These are phyloP conservation scores for Taenioides sp. DNA, from an alignment of 2,797 vertebrate genomes.

Conservation along the genomic window DNA sequence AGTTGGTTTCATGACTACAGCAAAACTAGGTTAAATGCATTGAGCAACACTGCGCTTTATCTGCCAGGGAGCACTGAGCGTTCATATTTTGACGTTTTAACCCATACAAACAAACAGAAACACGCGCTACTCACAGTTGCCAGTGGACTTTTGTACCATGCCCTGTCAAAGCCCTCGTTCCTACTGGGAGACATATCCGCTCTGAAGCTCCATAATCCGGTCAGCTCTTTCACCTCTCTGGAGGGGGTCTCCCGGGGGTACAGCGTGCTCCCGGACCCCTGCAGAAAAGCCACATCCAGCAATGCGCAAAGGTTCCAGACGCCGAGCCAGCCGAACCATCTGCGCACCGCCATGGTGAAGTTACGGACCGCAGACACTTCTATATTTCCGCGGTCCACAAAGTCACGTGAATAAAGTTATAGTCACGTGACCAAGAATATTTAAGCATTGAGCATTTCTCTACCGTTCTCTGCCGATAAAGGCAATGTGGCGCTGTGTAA, in stretches of 20 bases:
- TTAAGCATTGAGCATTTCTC: too few species aligned
- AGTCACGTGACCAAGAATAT: background rate
- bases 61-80: background rate
- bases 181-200: constrained; percentile 82
- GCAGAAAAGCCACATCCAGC: constrained; percentile 28
- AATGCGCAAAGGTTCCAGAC: constrained; percentile 28
- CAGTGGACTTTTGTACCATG: constrained; percentile 84
- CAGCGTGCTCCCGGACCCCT: constrained; percentile 76
- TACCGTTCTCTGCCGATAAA: background rate
- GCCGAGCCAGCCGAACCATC: background rate
- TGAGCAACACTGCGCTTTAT: background rate
- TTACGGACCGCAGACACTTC: background rate
- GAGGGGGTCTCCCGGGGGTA: constrained; percentile 84
- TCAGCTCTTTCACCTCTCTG: constrained; percentile 84
- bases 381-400: background rate
- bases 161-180: constrained; percentile 79
- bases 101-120: background rate
- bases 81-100: background rate
- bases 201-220: constrained; percentile 89
- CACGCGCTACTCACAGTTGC: constrained; percentile 76
- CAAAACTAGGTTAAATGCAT: background rate
- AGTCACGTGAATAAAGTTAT: background rate
- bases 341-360: background rate
- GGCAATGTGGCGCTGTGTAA: background rate
- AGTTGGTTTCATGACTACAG: background rate